Evolutionary conservation across 2,797 vertebrate genomes (phyloP).

Genomic region (Muraenolepis orangiensis): DNA sequence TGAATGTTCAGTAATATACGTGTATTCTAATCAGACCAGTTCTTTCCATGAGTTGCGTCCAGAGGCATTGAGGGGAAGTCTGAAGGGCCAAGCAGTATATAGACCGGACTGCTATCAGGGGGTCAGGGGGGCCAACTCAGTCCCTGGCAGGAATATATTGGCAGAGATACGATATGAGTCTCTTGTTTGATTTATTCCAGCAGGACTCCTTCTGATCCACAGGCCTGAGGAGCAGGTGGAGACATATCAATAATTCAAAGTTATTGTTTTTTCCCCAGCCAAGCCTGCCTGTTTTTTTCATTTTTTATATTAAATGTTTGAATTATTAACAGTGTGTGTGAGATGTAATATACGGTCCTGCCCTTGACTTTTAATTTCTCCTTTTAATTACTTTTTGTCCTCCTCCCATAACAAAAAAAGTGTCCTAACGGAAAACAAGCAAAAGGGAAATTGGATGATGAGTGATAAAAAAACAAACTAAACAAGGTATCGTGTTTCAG

Average conservation of each 20-base stretch:
- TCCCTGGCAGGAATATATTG: slow-evolving; percentile 41
- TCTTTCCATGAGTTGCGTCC: not conserved
- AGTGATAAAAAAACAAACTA: slow-evolving; percentile 3
- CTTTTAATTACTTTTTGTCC: no score
- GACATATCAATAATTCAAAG: slow-evolving; percentile 73
- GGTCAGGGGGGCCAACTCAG: slow-evolving; percentile 25
- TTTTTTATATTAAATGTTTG: slow-evolving; percentile 74
- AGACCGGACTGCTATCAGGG: slow-evolving; percentile 34
- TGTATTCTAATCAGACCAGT: not conserved
- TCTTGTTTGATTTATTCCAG: slow-evolving; percentile 43
- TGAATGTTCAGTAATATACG: not conserved
- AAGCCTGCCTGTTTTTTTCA: slow-evolving; percentile 69
- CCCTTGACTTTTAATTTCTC: not conserved
- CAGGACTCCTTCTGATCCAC: slow-evolving; percentile 38
- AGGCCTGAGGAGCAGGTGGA: slow-evolving; percentile 40
- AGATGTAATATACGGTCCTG: slow-evolving; percentile 54
- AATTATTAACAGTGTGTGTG: slow-evolving; percentile 71
- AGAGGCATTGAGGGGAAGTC: not conserved
- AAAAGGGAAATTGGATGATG: not conserved
- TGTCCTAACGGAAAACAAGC: slow-evolving; percentile 4
- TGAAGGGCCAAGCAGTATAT: slow-evolving; percentile 21
- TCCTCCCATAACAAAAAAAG: slow-evolving; percentile 3
- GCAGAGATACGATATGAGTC: slow-evolving; percentile 45
- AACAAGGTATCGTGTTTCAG: not conserved
- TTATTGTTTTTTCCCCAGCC: slow-evolving; percentile 61